Percentiles rank a stretch among this genome's conserved stretches.
These are phyloP conservation scores for Elysia chlorotica DNA, from an alignment of 1,140 invertebrate species.

Conservation along the genomic window DNA sequence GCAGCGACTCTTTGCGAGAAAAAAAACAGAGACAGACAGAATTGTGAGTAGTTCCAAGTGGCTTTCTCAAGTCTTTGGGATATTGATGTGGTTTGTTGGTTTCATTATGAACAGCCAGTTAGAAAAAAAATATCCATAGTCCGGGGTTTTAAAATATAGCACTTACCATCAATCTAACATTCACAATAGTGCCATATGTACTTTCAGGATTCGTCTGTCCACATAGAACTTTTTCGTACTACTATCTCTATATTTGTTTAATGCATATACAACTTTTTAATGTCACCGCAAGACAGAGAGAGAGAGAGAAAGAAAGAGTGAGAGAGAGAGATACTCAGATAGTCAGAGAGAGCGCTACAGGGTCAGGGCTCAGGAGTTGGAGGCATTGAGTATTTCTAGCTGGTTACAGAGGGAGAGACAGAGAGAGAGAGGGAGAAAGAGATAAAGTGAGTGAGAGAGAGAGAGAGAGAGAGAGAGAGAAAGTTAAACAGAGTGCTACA, in stretches of 20 bases:
- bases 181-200: neutral
- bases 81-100: too few species aligned
- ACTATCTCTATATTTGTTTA: neutral
- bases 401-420: neutral
- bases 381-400: slow-evolving; percentile 49
- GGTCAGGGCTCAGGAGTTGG: slow-evolving; percentile 62
- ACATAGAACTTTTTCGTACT: neutral
- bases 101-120: too few species aligned
- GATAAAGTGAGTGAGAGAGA: neutral
- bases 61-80: too few species aligned
- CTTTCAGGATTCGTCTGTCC: neutral
- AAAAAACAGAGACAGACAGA: too few species aligned
- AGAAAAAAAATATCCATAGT: too few species aligned
- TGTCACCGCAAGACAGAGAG: neutral
- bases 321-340: too few species aligned
- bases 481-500: neutral
- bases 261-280: neutral
- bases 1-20: too few species aligned
- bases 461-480: neutral
- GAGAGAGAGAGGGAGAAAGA: neutral
- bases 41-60: too few species aligned
- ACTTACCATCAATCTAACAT: too few species aligned
- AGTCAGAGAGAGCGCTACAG: slow-evolving; percentile 63
- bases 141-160: too few species aligned
- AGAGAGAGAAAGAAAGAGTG: too few species aligned